phyloP scores from a whole-genome alignment of 2,888 invertebrate genomes.

The Apomyelois bistriatella region DNA sequence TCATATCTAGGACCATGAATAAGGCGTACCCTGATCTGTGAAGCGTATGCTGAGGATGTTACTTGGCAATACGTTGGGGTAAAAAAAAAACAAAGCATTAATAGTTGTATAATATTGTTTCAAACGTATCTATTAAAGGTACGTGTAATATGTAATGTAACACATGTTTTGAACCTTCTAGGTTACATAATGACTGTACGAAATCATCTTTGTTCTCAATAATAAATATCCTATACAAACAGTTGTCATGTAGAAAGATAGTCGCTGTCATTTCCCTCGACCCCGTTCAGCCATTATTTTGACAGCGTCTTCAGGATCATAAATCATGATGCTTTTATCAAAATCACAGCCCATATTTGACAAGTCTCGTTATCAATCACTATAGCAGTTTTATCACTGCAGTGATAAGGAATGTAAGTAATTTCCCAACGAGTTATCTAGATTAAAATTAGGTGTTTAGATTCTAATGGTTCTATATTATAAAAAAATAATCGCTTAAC shows the following conservation, averaged over 20 bases:
- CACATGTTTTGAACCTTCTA: too few species aligned
- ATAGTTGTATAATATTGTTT: too few species aligned
- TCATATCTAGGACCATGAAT: too few species aligned
- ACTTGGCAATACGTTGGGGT: too few species aligned
- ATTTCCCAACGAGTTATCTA: slow-evolving; percentile 1
- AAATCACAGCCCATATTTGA: slow-evolving; percentile 21
- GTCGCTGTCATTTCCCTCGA: slow-evolving; percentile 11
- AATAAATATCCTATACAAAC: slow-evolving; percentile 15
- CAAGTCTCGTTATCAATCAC: slow-evolving; percentile 22
- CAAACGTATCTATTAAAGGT: too few species aligned
- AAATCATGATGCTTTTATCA: slow-evolving; percentile 28
- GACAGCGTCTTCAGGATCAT: slow-evolving; percentile 21
- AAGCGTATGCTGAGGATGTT: too few species aligned
- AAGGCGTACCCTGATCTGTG: too few species aligned
- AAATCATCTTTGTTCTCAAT: slow-evolving; percentile 9
- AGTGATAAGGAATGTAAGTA: slow-evolving; percentile 3
- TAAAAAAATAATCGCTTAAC: too few species aligned
- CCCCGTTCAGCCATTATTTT: slow-evolving; percentile 15
- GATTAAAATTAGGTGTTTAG: not conserved
- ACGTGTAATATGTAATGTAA: too few species aligned
- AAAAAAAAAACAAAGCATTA: too few species aligned
- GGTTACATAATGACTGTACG: not conserved
- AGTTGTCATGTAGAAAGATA: slow-evolving; percentile 14
- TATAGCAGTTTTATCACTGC: slow-evolving; percentile 21
- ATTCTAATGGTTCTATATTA: too few species aligned